phyloP scores from a whole-genome alignment of 2,797 vertebrate species.

The Macrochelys suwanniensis region DNA sequence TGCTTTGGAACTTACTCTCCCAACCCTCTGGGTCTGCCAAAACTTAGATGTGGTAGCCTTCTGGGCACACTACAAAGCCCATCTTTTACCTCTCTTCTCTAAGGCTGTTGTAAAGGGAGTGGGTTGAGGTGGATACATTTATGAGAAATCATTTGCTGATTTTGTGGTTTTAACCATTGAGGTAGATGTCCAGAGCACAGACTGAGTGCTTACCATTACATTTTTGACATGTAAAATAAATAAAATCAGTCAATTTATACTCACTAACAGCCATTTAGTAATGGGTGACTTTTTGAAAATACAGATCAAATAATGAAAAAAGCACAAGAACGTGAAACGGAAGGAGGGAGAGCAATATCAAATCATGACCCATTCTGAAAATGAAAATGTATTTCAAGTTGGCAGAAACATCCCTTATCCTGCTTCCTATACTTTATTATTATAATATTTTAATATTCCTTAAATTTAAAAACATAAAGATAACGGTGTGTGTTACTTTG shows the following conservation, averaged over 20 bases:
- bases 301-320: background rate
- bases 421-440: background rate
- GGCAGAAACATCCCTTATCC: too few relatives aligned
- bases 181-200: background rate
- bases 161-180: background rate
- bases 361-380: accelerated
- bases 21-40: background rate
- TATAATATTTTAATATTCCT: background rate
- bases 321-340: background rate
- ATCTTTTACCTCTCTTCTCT: background rate
- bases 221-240: background rate
- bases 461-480: accelerated
- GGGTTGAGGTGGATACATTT: too few relatives aligned
- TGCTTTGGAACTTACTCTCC: background rate
- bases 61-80: background rate
- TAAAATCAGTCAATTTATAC: background rate
- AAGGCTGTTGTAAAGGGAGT: background rate
- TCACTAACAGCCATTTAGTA: background rate
- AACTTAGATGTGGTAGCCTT: background rate
- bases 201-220: background rate
- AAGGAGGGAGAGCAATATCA: background rate
- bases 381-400: background rate
- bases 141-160: background rate
- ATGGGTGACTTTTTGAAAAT: background rate
- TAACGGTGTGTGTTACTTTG: background rate